These are phyloP conservation scores for Sinhomidia bicolor DNA, from an alignment of 2,888 invertebrate genomes.

Conservation along the genomic window DNA sequence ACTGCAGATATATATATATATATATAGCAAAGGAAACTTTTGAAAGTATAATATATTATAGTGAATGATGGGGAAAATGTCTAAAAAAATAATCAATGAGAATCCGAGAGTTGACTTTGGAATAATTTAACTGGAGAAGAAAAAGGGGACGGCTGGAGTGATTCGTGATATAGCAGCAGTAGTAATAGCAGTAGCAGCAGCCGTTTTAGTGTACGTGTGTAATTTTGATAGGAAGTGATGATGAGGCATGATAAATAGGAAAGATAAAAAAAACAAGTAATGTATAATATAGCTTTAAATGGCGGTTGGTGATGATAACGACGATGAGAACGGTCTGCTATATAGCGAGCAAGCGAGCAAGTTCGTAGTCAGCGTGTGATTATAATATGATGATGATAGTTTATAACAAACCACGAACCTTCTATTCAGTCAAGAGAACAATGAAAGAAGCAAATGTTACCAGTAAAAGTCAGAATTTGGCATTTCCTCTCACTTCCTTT, in stretches of 20 bases:
- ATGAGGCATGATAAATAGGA: constrained; percentile 13
- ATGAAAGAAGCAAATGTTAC: constrained; percentile 75
- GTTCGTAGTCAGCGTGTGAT: background rate
- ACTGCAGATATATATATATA: background rate
- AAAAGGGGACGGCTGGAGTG: background rate
- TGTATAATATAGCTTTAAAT: background rate
- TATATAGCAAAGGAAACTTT: background rate
- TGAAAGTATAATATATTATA: background rate
- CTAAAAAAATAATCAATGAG: constrained; percentile 14
- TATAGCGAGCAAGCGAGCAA: too few species aligned
- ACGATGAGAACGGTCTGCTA: background rate
- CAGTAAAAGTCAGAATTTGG: constrained; percentile 80
- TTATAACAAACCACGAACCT: constrained; percentile 66
- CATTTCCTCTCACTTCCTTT: constrained; percentile 77
- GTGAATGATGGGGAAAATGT: background rate
- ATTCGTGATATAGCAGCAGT: too few species aligned
- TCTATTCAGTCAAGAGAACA: constrained; percentile 71
- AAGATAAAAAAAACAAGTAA: constrained; percentile 1
- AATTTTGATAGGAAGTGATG: constrained; percentile 3
- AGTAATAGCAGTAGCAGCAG: too few species aligned
- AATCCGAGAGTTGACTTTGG: background rate
- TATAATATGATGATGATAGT: constrained; percentile 12
- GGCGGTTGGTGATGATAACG: constrained; percentile 15
- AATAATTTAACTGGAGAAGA: background rate
- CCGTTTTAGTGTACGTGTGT: background rate